These are phyloP conservation scores for Spilogale gracilis DNA, from an alignment of 2,113 vertebrate species.

Conservation along the genomic window DNA sequence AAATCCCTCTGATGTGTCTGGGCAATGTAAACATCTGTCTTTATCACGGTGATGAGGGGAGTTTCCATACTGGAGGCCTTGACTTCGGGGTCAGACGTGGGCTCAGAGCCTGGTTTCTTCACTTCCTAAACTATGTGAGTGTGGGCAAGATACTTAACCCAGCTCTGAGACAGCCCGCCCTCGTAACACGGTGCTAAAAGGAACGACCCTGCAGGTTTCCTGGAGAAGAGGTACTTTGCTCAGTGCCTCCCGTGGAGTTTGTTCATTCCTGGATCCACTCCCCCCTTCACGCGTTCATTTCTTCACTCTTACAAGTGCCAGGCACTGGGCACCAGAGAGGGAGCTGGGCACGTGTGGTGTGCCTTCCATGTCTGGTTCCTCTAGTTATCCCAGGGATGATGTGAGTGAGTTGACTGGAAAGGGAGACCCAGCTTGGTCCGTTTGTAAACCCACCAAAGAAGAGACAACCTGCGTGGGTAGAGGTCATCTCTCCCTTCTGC, in stretches of 20 bases:
- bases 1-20: background rate
- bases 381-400: background rate
- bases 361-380: background rate
- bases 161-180: background rate
- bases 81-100: background rate
- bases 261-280: background rate
- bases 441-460: background rate
- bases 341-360: background rate
- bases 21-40: background rate
- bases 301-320: fast-evolving
- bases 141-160: background rate
- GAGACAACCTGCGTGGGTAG: background rate
- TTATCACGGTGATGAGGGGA: background rate
- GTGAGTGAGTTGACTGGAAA: background rate
- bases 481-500: too few species aligned
- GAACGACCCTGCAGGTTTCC: background rate
- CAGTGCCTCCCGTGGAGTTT: background rate
- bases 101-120: background rate
- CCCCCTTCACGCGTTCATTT: background rate
- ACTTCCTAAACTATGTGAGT: background rate
- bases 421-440: background rate
- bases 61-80: background rate
- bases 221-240: background rate
- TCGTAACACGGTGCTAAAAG: fast-evolving
- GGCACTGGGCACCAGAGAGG: fast-evolving